Evolutionary conservation across 2,113 vertebrate genomes (phyloP).

Genomic region (Oryzias melastigma): DNA sequence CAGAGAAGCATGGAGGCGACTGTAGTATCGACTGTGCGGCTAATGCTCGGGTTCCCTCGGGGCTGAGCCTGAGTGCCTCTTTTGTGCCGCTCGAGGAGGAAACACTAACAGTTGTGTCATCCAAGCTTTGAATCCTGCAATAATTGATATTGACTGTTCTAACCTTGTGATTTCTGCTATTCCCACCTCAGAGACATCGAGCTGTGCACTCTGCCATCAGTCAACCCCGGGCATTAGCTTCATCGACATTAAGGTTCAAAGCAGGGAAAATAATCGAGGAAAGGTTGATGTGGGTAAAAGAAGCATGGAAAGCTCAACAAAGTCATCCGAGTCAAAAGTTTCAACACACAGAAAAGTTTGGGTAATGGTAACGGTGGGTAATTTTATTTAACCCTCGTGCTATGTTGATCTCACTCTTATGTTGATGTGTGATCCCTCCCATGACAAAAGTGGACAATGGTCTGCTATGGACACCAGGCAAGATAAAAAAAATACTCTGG

Average conservation of each 20-base stretch:
- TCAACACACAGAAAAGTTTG: no score
- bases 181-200: conserved; percentile 32
- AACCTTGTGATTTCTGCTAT: conserved; percentile 35
- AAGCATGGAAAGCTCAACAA: not conserved
- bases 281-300: not conserved
- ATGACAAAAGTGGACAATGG: no score
- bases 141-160: conserved; percentile 69
- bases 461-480: no score
- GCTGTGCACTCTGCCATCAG: conserved; percentile 11
- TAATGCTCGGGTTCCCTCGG: conserved; percentile 39
- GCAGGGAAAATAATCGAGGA: not conserved
- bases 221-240: conserved; percentile 16
- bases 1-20: conserved; percentile 24
- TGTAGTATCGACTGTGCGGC: conserved; percentile 44
- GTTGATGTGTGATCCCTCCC: no score
- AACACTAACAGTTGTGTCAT: conserved; percentile 55
- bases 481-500: no score
- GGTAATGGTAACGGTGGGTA: no score
- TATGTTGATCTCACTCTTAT: no score
- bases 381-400: no score
- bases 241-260: conserved; percentile 11
- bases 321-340: not conserved
- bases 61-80: conserved; percentile 32
- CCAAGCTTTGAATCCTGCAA: conserved; percentile 36
- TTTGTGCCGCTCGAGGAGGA: conserved; percentile 38